Conservation (phyloP, 2,113 vertebrate species). For the Lepus americanus region DNA sequence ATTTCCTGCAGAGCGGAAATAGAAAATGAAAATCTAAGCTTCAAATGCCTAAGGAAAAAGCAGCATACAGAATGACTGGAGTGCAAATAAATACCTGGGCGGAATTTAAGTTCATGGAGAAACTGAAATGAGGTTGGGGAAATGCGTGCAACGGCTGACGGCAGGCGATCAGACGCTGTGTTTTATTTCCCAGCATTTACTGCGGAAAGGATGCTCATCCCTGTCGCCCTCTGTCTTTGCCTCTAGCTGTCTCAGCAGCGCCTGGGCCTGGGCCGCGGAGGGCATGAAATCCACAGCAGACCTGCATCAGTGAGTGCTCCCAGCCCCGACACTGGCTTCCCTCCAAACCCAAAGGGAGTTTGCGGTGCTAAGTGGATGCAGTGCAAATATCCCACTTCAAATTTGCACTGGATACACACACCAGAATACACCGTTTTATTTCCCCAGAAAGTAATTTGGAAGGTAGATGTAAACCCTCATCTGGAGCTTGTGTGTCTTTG, state of each 20-base stretch:
- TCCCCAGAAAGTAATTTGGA: conserved; percentile 67
- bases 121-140: conserved; percentile 15
- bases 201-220: background rate
- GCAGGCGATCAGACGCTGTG: background rate
- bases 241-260: conserved; percentile 89
- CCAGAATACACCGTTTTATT: conserved; percentile 52
- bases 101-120: conserved; percentile 44
- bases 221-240: background rate
- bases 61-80: background rate
- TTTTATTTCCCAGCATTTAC: conserved; percentile 17
- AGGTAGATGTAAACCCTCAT: conserved; percentile 70
- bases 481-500: conserved; percentile 65
- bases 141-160: background rate
- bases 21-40: conserved; percentile 53
- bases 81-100: background rate
- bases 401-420: conserved; percentile 46
- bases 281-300: conserved; percentile 92
- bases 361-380: conserved; percentile 36
- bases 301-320: conserved; percentile 89
- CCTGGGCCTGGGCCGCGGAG: conserved; percentile 91
- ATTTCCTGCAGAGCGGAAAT: conserved; percentile 28
- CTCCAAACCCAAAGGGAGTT: conserved; percentile 23
- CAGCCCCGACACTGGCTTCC: background rate
- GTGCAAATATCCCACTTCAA: conserved; percentile 57
- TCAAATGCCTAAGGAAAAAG: background rate